Evolutionary conservation across 2,888 invertebrate genomes (phyloP), one percentile per base, ranked within the genome.

Genomic region (Cremastinae sp.): DNA sequence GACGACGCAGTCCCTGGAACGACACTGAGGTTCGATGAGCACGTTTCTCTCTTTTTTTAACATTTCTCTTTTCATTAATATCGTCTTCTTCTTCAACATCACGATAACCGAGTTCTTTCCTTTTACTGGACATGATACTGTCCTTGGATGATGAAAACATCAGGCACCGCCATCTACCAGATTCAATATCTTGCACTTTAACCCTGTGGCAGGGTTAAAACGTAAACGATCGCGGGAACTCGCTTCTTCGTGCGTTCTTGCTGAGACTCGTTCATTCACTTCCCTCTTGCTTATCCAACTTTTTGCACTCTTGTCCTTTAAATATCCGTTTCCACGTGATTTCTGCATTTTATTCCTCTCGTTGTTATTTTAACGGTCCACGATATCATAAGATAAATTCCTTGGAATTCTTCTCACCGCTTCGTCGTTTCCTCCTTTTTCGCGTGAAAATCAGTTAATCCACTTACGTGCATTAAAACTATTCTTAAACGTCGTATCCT

Each of bases 1-100:
- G 56, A 39, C 58, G 49, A 55, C 58, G 41, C 74, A 78, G 71
- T 78, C 78, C 73, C 75, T 80, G 79, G 83, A 83, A 80, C 8
- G 64, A 41, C 22, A 28, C 28, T 2, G 51, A 41, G 22, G 51
- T 12, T 0, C 51, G n/a, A 7, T 5, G 28, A 28, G 28, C 28
- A 5, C 28, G 2, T 28, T 28, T 28, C 28, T 28, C 28, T 28
- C 28, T 28, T 28, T 28, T 28, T 5, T 28, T 28, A 28, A 28
- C 28, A 5, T 28, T 2, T 28, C 28, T 9, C 28, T 7, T 8
- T 22, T 10, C 16, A 18, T 5, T 7, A 20, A 22, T 22, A 9
- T 9, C 41, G 9, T 45, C n/a, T 20, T 22, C 14, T 28, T 59
- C 28, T 3, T 45, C 28, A 22, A 18, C 18, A 8, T 20, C 20